Evolutionary conservation across 2,113 vertebrate genomes (phyloP).

Genomic region (Rafetus swinhoei): DNA sequence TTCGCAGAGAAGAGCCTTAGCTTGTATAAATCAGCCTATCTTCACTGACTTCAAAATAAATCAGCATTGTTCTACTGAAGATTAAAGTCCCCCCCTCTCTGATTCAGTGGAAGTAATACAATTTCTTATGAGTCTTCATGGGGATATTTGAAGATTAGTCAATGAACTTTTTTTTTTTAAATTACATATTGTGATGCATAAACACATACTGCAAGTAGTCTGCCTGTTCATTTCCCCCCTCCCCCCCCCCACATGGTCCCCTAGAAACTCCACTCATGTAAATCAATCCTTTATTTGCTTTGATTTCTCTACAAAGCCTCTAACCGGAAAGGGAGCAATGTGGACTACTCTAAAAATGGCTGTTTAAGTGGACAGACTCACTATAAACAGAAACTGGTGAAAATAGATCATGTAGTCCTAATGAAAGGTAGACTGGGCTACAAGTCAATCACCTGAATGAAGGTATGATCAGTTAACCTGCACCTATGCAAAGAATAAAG

Average conservation of each 20-base stretch:
- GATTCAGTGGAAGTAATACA: not conserved
- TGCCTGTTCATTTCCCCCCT: not conserved
- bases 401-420: not conserved
- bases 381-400: not conserved
- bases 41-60: not conserved
- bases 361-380: not conserved
- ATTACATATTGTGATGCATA: not conserved
- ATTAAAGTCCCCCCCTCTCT: accelerated
- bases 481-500: not conserved
- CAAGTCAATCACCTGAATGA: not conserved
- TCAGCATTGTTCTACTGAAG: not conserved
- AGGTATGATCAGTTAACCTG: not conserved
- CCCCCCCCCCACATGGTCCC: too few relatives aligned
- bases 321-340: not conserved
- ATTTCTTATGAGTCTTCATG: not conserved
- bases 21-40: not conserved
- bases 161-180: not conserved
- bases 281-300: not conserved
- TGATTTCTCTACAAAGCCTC: not conserved
- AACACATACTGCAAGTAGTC: not conserved
- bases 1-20: not conserved
- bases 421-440: accelerated
- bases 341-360: not conserved
- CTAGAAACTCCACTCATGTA: not conserved
- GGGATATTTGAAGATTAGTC: not conserved